phyloP scores from a whole-genome alignment of 2,888 invertebrate species.

The Drosophila subquinaria region DNA sequence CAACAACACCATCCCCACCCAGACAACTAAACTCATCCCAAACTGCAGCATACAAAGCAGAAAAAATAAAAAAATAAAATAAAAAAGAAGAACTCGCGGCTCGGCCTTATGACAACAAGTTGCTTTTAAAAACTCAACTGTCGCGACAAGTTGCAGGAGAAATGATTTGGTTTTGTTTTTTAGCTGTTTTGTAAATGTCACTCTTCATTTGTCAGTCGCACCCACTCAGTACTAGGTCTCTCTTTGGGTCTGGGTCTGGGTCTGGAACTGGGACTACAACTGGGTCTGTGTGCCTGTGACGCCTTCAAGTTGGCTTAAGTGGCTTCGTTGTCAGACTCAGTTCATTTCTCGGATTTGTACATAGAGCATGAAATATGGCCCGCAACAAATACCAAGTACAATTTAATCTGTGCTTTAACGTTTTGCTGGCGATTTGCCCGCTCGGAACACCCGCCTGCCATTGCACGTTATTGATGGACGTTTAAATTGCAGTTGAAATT shows the following conservation, averaged over 20 bases:
- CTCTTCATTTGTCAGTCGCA: conserved; percentile 84
- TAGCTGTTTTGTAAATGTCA: conserved; percentile 84
- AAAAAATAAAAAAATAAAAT: not conserved
- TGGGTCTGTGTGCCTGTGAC: conserved; percentile 2
- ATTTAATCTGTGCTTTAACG: conserved; percentile 65
- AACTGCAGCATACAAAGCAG: conserved; percentile 29
- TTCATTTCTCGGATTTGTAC: conserved; percentile 57
- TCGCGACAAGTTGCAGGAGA: conserved; percentile 70
- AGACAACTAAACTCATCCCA: not conserved
- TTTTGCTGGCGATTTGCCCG: conserved; percentile 41
- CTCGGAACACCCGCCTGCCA: conserved; percentile 7
- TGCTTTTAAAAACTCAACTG: conserved; percentile 80
- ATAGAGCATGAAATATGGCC: conserved; percentile 56
- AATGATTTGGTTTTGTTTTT: conserved; percentile 73
- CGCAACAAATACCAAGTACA: conserved; percentile 21
- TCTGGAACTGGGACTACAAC: conserved; percentile 1
- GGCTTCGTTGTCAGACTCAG: conserved; percentile 73
- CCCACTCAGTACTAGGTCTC: conserved; percentile 19
- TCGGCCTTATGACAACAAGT: conserved; percentile 77
- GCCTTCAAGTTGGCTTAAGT: conserved; percentile 68
- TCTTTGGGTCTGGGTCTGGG: not conserved
- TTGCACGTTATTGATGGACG: conserved; percentile 73
- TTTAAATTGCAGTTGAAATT: conserved; percentile 79
- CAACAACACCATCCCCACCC: conserved; percentile 27
- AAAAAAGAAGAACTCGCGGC: conserved; percentile 7